Evolutionary conservation across 1,140 invertebrate species (phyloP), one percentile per base, ranked within the genome.

Genomic region (Drosophila bifasciata): DNA sequence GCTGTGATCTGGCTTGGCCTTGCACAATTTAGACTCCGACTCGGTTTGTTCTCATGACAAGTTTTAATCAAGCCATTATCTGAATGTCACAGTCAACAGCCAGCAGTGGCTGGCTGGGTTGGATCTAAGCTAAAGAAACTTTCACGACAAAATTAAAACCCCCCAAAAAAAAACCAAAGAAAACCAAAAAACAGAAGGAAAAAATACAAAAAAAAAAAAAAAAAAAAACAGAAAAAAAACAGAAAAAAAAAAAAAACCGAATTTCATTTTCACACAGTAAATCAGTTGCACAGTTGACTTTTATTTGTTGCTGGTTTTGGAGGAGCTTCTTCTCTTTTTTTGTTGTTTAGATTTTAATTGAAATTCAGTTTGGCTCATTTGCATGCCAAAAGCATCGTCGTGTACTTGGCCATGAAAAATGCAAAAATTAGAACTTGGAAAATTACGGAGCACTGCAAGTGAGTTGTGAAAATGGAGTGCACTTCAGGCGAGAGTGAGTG

Each of bases 1-100:
- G 16, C n/a, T 17, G 39, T 52, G 46, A 13, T 8, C 46, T 8
- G 23, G 21, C 23, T 43, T 73, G 67, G 68, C 69, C 58, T 62
- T 63, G 50, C 76, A 69, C 41, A 48, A 51, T 45, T 60, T 49
- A 46, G 48, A 39, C 43, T 48, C 32, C 44, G 41, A 32, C 39
- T 39, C 21, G 60, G 75, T 61, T 60, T 40, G 59, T 77, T 86
- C 77, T 66, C 80, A 85, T 81, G 81, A 88, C 83, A 88, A 88
- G 49, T 78, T 88, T 88, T 81, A 86, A 88, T 86, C 81, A 86
- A 86, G 81, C 71, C 62, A 86, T 86, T 86, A 88, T 86, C 83
- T 74, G 63, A 74, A 64, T 85, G 81, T 67, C 68, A 77, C n/a
- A 76, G 68, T 41, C 48, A 5, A 5, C 23, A 16, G 55, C 16